A percentile compares a stretch with the other conserved stretches of the same genome.
Conservation (phyloP, 2,113 vertebrate species). For the Perccottus glenii region DNA sequence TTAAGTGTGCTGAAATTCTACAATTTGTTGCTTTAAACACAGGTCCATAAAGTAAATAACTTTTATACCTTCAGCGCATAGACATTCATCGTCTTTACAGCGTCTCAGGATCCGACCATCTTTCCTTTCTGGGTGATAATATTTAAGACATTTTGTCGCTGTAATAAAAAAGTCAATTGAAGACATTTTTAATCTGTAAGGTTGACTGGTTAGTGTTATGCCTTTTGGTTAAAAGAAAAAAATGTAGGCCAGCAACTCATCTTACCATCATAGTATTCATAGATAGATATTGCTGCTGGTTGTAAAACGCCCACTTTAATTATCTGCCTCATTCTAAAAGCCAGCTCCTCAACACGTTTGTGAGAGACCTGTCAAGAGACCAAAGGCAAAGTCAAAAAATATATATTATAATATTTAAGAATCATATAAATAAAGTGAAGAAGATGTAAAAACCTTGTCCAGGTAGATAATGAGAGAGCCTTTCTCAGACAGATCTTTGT, state of each 20-base stretch:
- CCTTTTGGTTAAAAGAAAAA: no score
- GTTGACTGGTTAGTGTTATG: not conserved
- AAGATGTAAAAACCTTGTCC: not conserved
- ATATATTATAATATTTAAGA: conserved; percentile 2
- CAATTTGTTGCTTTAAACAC: no score
- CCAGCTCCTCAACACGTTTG: not conserved
- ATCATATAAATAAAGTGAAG: not conserved
- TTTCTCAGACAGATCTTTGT: conserved; percentile 64
- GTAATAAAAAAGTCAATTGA: not conserved
- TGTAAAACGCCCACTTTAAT: conserved; percentile 79
- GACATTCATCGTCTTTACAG: conserved; percentile 66
- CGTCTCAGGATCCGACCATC: conserved; percentile 66
- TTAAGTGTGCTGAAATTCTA: no score
- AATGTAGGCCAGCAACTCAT: conserved; percentile 10
- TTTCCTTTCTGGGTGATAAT: conserved; percentile 75
- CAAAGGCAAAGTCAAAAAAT: not conserved
- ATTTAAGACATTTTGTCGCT: conserved; percentile 76
- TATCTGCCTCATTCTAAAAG: conserved; percentile 68
- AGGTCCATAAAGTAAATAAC: no score
- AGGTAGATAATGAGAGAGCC: conserved; percentile 77
- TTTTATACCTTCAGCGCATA: conserved; percentile 76
- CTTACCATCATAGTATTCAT: conserved; percentile 81
- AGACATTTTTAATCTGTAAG: not conserved
- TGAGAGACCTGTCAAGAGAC: conserved; percentile 66
- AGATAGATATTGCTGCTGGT: conserved; percentile 81